Evolutionary conservation across 2,888 invertebrate species (phyloP).

Genomic region (Apotomis betuletana): DNA sequence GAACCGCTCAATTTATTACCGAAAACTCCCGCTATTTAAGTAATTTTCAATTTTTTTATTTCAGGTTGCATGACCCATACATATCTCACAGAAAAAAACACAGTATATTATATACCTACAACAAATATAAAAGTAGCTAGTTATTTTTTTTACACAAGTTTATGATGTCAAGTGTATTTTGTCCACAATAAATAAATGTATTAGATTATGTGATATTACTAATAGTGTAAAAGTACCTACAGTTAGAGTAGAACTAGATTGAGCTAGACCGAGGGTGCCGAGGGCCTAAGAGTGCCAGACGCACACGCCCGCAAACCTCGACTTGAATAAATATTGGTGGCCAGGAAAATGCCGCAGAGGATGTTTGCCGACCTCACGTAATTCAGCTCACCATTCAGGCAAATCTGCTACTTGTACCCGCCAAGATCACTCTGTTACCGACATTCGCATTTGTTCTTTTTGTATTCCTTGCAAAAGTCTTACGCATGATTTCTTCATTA

Average conservation of each 20-base stretch:
- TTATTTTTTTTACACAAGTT: no score
- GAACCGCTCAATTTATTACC: no score
- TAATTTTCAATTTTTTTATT: no score
- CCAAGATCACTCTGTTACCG: slow-evolving; percentile 6
- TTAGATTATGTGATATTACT: background rate
- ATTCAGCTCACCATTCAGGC: slow-evolving; percentile 44
- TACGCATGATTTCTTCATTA: background rate
- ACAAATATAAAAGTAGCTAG: no score
- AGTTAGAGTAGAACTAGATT: background rate
- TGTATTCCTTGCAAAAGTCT: slow-evolving; percentile 1
- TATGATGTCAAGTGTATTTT: no score
- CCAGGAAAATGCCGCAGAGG: slow-evolving; percentile 34
- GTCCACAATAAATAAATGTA: no score
- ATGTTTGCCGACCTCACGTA: slow-evolving; percentile 42
- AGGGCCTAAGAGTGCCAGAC: background rate
- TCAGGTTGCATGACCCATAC: no score
- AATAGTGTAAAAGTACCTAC: background rate
- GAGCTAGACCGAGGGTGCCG: background rate
- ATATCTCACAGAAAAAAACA: no score
- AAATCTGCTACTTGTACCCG: slow-evolving; percentile 22
- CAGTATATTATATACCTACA: no score
- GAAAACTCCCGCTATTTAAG: no score
- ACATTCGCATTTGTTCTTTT: slow-evolving; percentile 15
- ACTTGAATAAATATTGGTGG: slow-evolving; percentile 42
- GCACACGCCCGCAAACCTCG: slow-evolving; percentile 10